phyloP scores from a whole-genome alignment of 2,888 invertebrate genomes.

The Lochmaea crataegi region DNA sequence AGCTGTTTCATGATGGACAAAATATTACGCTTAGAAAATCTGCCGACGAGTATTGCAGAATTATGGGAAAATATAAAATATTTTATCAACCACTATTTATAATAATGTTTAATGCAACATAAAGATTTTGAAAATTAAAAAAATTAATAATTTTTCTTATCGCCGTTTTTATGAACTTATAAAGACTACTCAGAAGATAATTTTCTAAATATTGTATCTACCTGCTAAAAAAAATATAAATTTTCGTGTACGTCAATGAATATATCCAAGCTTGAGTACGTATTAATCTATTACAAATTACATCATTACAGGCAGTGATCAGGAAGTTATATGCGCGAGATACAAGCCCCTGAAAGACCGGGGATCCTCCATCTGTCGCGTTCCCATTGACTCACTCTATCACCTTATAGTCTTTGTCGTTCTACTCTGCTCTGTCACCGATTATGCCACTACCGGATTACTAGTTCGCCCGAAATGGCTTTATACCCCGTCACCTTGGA shows the following conservation, averaged over 20 bases:
- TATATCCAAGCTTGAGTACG: slow-evolving; percentile 46
- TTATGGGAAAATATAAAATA: too few species aligned
- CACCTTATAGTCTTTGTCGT: slow-evolving; percentile 31
- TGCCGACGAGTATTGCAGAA: too few species aligned
- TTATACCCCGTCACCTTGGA: slow-evolving; percentile 56
- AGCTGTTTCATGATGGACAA: too few species aligned
- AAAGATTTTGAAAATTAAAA: too few species aligned
- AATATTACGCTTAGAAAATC: too few species aligned
- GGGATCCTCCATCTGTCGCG: slow-evolving; percentile 21
- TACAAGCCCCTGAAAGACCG: slow-evolving; percentile 31
- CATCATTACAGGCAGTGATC: slow-evolving; percentile 64
- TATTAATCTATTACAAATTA: slow-evolving; percentile 64
- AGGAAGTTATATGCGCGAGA: slow-evolving; percentile 61
- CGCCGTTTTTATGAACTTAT: too few species aligned
- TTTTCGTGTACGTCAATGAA: slow-evolving; percentile 16
- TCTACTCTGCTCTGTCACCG: slow-evolving; percentile 24
- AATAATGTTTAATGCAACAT: too few species aligned
- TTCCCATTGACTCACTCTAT: slow-evolving; percentile 33
- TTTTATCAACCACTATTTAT: too few species aligned
- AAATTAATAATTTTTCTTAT: too few species aligned
- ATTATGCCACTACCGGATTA: slow-evolving; percentile 47
- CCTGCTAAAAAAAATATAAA: neutral
- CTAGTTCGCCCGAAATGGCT: slow-evolving; percentile 53
- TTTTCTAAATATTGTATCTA: neutral
- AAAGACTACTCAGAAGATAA: neutral